These are phyloP conservation scores for Clarias pachynema DNA, from an alignment of 2,797 vertebrate genomes.

Conservation along the genomic window DNA sequence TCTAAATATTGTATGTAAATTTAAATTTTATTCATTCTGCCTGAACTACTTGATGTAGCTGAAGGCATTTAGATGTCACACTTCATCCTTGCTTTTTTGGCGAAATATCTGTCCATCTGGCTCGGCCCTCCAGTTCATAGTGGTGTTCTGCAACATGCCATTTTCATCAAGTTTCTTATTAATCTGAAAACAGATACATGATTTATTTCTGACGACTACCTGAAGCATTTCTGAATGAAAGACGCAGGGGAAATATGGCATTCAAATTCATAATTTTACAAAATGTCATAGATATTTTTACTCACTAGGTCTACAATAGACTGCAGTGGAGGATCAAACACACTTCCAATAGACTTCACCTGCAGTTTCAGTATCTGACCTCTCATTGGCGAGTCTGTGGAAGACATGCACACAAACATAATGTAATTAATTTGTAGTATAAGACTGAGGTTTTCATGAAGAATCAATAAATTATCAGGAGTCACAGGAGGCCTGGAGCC, in stretches of 20 bases:
- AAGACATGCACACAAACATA: background rate
- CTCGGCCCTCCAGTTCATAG: background rate
- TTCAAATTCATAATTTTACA: background rate
- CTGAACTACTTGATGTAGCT: background rate
- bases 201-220: background rate
- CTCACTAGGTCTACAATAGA: background rate
- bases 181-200: conserved; percentile 7
- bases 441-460: background rate
- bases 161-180: background rate
- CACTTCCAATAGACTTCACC: background rate
- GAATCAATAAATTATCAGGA: background rate
- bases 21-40: background rate
- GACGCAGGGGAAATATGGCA: background rate
- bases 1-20: background rate
- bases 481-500: too few species aligned
- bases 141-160: background rate
- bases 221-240: background rate
- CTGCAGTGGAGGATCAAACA: conserved; percentile 14
- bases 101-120: background rate
- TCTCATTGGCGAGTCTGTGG: background rate
- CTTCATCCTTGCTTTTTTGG: background rate
- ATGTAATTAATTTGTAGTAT: background rate
- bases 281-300: background rate
- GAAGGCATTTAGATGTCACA: background rate
- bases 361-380: background rate